phyloP scores from a whole-genome alignment of 2,888 invertebrate species.

The Deilephila elpenor region DNA sequence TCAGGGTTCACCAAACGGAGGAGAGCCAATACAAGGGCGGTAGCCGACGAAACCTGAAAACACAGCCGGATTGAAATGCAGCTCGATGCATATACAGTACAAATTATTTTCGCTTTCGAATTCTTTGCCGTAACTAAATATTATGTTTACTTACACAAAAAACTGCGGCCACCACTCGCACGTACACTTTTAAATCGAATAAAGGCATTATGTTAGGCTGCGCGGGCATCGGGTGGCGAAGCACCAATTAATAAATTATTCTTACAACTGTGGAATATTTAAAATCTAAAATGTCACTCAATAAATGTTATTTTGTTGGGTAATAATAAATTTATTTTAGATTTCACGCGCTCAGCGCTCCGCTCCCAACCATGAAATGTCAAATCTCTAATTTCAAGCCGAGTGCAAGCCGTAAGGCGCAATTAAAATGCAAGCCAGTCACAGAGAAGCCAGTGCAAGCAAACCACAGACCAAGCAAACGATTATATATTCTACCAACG shows the following conservation, averaged over 20 bases:
- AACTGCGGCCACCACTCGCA: slow-evolving; percentile 72
- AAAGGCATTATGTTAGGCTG: slow-evolving; percentile 73
- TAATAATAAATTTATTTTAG: slow-evolving; percentile 4
- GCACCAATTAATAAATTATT: neutral
- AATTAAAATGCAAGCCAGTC: neutral
- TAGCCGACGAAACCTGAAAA: slow-evolving; percentile 73
- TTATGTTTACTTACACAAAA: slow-evolving; percentile 71
- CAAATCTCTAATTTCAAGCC: neutral
- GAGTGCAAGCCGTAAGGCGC: neutral
- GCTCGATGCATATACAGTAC: neutral
- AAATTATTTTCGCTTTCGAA: neutral
- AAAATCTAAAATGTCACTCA: neutral
- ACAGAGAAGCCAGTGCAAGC: too few relatives aligned
- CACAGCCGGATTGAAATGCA: neutral
- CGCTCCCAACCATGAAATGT: neutral
- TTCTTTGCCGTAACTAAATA: slow-evolving; percentile 28
- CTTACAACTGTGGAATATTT: neutral
- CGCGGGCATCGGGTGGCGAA: slow-evolving; percentile 62
- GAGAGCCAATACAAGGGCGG: slow-evolving; percentile 70
- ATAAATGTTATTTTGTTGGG: neutral
- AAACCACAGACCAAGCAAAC: neutral
- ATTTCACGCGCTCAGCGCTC: neutral
- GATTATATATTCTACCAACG: neutral
- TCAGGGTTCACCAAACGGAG: slow-evolving; percentile 68
- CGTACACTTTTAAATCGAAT: slow-evolving; percentile 73